These are phyloP conservation scores for Apostichopus japonicus DNA, from an alignment of 35 echinoderm and acorn worm species.

Conservation along the genomic window DNA sequence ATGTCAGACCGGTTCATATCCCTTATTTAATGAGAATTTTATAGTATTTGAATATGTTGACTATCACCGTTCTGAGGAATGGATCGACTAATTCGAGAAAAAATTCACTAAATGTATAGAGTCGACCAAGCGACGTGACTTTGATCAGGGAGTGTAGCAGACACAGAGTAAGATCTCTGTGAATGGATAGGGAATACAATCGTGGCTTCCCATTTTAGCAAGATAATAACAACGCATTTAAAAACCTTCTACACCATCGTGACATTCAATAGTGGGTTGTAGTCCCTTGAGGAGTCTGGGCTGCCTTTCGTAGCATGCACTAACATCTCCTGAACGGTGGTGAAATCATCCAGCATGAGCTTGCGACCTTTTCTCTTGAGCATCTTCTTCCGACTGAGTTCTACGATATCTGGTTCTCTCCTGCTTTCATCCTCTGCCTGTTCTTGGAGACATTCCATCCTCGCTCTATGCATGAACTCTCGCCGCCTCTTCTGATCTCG, in stretches of 20 bases:
- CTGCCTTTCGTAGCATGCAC: conserved; percentile 90
- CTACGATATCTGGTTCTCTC: conserved; percentile 87
- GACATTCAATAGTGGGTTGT: conserved; percentile 96
- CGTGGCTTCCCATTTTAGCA: background rate
- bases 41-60: too few relatives aligned
- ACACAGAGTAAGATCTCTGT: too few relatives aligned
- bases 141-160: too few relatives aligned
- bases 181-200: too few relatives aligned
- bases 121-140: background rate
- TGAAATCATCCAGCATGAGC: conserved; percentile 91
- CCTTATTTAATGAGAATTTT: background rate
- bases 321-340: conserved; percentile 98
- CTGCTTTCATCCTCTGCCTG: conserved; percentile 78
- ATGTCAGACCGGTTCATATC: background rate
- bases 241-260: conserved; percentile 79
- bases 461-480: conserved; percentile 89
- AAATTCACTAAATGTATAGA: too few relatives aligned
- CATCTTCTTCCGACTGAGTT: conserved; percentile 95
- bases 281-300: conserved; percentile 88
- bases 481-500: conserved; percentile 80
- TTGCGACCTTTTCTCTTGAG: conserved; percentile 88
- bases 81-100: background rate
- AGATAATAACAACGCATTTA: too few relatives aligned
- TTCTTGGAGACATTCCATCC: conserved; percentile 96
- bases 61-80: background rate